These are phyloP conservation scores for Rhagoletis zephyria DNA, from an alignment of 1,140 invertebrate genomes.

Conservation along the genomic window DNA sequence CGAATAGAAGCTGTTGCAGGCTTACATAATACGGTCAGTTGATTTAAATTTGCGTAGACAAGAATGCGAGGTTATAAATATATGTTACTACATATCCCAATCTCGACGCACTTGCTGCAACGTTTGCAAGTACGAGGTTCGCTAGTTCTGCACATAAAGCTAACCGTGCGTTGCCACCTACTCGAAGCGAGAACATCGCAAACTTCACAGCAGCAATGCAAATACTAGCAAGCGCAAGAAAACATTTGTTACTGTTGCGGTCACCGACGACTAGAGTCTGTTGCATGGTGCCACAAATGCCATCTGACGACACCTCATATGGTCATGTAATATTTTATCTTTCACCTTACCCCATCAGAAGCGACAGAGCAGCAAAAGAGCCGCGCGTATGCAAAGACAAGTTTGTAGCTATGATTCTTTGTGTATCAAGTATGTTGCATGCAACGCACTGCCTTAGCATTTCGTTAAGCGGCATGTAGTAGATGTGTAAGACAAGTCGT, in stretches of 20 bases:
- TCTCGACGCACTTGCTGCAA: conserved; percentile 5
- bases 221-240: not conserved
- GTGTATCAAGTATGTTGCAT: not conserved
- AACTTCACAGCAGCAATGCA: not conserved
- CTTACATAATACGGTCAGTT: too few relatives aligned
- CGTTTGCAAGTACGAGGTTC: not conserved
- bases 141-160: too few relatives aligned
- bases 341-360: conserved; percentile 46
- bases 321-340: conserved; percentile 60
- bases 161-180: not conserved
- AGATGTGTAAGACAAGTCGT: conserved; percentile 33
- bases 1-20: too few relatives aligned
- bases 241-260: not conserved
- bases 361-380: conserved; percentile 31
- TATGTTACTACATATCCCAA: too few relatives aligned
- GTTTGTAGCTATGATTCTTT: not conserved
- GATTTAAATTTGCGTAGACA: too few relatives aligned
- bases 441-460: conserved; percentile 22
- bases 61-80: too few relatives aligned
- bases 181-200: not conserved
- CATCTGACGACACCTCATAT: conserved; percentile 59
- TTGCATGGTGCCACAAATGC: conserved; percentile 55
- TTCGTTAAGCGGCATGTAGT: not conserved
- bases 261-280: not conserved
- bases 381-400: conserved; percentile 4